Evolutionary conservation across 1,140 invertebrate species (phyloP).

Genomic region (Calephelis nemesis): DNA sequence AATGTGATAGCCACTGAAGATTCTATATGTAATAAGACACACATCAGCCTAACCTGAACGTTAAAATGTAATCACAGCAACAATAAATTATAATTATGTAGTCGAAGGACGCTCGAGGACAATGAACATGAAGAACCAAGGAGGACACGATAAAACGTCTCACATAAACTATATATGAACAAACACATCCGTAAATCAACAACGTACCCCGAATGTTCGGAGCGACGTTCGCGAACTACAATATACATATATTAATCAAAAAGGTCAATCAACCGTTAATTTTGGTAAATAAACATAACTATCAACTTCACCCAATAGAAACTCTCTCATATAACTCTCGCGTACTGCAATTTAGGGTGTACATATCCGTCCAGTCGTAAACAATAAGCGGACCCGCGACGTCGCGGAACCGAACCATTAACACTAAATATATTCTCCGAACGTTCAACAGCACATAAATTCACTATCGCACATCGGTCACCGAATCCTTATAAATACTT

Average conservation of each 20-base stretch:
- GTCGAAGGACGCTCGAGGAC: constrained; percentile 58
- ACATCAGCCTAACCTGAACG: constrained; percentile 68
- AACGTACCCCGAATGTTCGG: constrained; percentile 35
- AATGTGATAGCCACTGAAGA: constrained; percentile 44
- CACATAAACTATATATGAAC: constrained; percentile 72
- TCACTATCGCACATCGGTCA: constrained; percentile 69
- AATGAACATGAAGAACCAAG: constrained; percentile 66
- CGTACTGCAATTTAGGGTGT: constrained; percentile 47
- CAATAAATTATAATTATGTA: constrained; percentile 71
- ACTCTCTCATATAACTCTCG: constrained; percentile 75
- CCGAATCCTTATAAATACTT: constrained; percentile 64
- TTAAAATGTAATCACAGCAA: constrained; percentile 76
- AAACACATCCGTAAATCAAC: constrained; percentile 47
- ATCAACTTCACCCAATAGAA: constrained; percentile 71
- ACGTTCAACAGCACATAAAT: constrained; percentile 79
- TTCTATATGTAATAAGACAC: constrained; percentile 66
- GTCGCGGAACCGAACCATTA: constrained; percentile 51
- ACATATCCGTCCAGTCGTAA: constrained; percentile 65
- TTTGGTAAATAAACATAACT: constrained; percentile 74
- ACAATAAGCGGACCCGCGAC: constrained; percentile 43
- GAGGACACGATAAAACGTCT: constrained; percentile 63
- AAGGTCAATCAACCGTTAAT: constrained; percentile 64
- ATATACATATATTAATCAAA: constrained; percentile 59
- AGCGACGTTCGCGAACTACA: constrained; percentile 39
- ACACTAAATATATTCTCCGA: constrained; percentile 76